phyloP scores from a whole-genome alignment of 2,113 vertebrate genomes.

The Anhinga rufa region DNA sequence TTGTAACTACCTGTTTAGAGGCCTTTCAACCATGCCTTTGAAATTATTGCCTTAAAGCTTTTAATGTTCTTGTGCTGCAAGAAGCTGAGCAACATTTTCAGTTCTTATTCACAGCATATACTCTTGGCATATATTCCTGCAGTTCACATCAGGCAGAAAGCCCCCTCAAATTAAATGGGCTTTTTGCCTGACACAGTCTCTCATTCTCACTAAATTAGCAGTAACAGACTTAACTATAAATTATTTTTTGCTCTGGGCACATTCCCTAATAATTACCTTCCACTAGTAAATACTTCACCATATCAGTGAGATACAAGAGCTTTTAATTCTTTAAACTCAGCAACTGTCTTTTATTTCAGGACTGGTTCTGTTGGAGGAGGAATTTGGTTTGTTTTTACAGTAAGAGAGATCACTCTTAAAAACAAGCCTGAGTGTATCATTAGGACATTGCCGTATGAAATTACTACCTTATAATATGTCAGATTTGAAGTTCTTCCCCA shows the following conservation, averaged over 20 bases:
- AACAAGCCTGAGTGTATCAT: not conserved
- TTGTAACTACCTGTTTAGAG: not conserved
- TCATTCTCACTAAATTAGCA: not conserved
- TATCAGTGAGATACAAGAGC: not conserved
- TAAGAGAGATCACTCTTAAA: not conserved
- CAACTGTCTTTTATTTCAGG: not conserved
- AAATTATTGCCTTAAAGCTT: not conserved
- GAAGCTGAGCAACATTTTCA: not conserved
- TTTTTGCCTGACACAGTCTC: not conserved
- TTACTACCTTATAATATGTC: not conserved
- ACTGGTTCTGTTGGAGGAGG: not conserved
- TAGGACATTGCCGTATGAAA: not conserved
- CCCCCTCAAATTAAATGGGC: not conserved
- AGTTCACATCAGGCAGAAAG: not conserved
- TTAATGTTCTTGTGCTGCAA: not conserved
- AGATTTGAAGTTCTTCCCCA: not conserved
- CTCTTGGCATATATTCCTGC: not conserved
- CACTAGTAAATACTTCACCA: not conserved
- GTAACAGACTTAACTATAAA: not conserved
- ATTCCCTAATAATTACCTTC: not conserved
- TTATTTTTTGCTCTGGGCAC: not conserved
- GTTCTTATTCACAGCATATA: not conserved
- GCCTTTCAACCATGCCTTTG: not conserved
- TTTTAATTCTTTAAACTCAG: not conserved
- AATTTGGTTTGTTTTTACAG: not conserved